Base-by-base conservation (phyloP, 64 coral and sea anemone genomes). In the Montipora cactus region DNA sequence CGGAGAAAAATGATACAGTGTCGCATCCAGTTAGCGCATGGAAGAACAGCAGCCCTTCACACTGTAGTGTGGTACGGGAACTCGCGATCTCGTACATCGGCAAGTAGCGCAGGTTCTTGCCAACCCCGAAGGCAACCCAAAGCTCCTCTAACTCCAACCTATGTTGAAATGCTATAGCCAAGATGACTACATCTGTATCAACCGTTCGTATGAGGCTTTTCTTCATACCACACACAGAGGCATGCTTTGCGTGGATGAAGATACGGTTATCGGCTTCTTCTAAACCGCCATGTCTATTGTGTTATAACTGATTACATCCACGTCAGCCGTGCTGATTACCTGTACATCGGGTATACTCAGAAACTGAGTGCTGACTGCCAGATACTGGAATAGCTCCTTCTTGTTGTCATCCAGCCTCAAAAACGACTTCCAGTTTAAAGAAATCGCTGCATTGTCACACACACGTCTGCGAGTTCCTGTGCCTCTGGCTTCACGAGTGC, bases 361-460 rank as follows among this genome's bases (percentile, higher is more conserved):
- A 51, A 78, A 88, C 44, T 12, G 62, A 84, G 88, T 66, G 11
- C 74, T 81, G 47, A 49, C 71, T 58, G 55, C 67, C 19, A 92
- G 90, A 88, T 88, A 76, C 18, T 89, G 37, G 59, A 76, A 92
- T 5, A 96, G 89, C 71, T 89, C 90, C 44, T 50, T 89, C 83
- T 96, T 89, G 85, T 96, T 95, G 44, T 95, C 59, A 64, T 64
- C 93, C 53, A 90, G 68, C n/a, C 87, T 79, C 78, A 89, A n/a
- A 95, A 91, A 91, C 11, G 47, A 20, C 89, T 95, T 90, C 81
- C 81, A 95, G 47, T 91, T 91, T 80, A 69, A 70, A 53, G 80
- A 71, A 79, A 95, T 62, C 8, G 80, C 19, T 15, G 81, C 89
- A 84, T 22, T 80, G 64, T 87, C 75, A 20, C 75, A 87, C 28